phyloP scores from a whole-genome alignment of 2,797 vertebrate species.

The Lithobates pipiens region DNA sequence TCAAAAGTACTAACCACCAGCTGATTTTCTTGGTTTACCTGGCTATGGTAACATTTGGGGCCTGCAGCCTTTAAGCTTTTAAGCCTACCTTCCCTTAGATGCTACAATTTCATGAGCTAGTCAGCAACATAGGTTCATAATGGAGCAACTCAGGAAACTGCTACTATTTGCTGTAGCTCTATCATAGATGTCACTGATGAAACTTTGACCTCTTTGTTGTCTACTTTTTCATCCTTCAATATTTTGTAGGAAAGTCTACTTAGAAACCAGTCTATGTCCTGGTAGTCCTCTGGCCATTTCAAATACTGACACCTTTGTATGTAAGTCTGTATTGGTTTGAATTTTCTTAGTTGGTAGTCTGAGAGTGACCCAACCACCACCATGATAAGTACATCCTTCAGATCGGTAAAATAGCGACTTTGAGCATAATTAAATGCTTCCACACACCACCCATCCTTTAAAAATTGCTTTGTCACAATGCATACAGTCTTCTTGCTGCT shows the following conservation, averaged over 20 bases:
- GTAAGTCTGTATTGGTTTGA: constrained; percentile 77
- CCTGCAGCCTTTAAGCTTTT: too few relatives aligned
- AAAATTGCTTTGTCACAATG: constrained; percentile 86
- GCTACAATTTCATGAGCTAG: too few relatives aligned
- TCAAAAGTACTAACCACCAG: too few relatives aligned
- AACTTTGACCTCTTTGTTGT: constrained; percentile 62
- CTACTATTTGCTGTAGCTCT: constrained; percentile 64
- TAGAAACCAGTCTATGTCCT: constrained; percentile 89
- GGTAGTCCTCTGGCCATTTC: constrained; percentile 87
- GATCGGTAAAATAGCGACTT: constrained; percentile 79
- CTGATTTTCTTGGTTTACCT: too few relatives aligned
- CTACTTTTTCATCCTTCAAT: constrained; percentile 73
- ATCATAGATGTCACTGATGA: constrained; percentile 44
- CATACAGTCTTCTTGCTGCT: constrained; percentile 86
- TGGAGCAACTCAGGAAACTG: constrained; percentile 21
- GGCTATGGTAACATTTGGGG: too few relatives aligned
- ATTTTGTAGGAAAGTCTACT: constrained; percentile 78
- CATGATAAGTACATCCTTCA: constrained; percentile 81
- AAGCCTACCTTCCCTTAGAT: too few relatives aligned
- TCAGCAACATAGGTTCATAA: too few relatives aligned
- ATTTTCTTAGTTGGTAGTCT: constrained; percentile 82
- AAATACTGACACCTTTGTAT: constrained; percentile 80
- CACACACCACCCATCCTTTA: constrained; percentile 91
- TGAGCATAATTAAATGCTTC: constrained; percentile 87
- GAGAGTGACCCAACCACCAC: constrained; percentile 85